A percentile compares a stretch with the other conserved stretches of the same genome.
Evolutionary conservation across 2,113 vertebrate genomes (phyloP).

Genomic region (Opisthocomus hoazin): DNA sequence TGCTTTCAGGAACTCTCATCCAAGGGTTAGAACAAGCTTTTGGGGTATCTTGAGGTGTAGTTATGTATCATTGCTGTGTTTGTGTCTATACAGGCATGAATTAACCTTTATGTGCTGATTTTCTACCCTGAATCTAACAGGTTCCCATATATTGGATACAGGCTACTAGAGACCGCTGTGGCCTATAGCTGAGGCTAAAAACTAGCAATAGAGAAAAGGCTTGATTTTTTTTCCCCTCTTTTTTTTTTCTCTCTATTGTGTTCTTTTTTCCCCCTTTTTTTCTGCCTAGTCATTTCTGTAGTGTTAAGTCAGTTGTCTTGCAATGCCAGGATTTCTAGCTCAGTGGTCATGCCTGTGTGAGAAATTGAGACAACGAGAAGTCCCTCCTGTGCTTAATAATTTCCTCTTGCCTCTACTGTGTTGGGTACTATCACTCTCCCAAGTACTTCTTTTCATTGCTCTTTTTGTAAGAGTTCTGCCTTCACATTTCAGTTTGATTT

Average conservation of each 20-base stretch:
- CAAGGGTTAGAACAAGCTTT: neutral
- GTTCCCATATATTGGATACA: accelerated
- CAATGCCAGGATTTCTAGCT: neutral
- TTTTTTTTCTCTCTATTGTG: no score
- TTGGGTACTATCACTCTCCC: neutral
- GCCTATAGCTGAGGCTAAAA: neutral
- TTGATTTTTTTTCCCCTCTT: no score
- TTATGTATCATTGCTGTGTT: neutral
- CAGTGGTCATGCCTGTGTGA: neutral
- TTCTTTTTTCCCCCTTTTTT: neutral
- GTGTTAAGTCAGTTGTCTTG: neutral
- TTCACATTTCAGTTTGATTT: neutral
- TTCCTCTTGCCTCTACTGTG: neutral
- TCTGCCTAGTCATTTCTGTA: neutral
- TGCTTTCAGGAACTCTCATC: neutral
- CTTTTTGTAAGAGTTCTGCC: neutral
- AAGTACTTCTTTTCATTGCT: neutral
- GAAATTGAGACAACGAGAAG: neutral
- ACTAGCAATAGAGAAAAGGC: neutral
- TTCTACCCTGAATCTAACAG: neutral
- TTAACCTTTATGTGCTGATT: neutral
- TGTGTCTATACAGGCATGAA: neutral
- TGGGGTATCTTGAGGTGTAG: neutral
- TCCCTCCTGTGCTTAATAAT: neutral
- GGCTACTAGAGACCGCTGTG: neutral